Percentiles rank a stretch among this genome's conserved stretches.
Conservation (phyloP, 2,113 vertebrate genomes). For the Chaenocephalus aceratus region DNA sequence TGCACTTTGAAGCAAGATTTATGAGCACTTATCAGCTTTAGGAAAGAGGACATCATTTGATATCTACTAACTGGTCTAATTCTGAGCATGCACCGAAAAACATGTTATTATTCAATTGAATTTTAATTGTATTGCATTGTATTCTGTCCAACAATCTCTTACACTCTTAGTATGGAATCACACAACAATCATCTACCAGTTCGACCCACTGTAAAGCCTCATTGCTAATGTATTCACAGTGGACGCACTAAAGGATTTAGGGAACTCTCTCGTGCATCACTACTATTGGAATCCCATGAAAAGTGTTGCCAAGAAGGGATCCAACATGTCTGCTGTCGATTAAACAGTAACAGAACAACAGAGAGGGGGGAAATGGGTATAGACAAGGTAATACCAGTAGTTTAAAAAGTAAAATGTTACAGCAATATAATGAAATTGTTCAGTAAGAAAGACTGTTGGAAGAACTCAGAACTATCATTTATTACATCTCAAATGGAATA, state of each 20-base stretch:
- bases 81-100: constrained; percentile 2
- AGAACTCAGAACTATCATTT: background rate
- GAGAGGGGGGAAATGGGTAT: background rate
- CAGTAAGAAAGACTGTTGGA: background rate
- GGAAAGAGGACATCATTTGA: constrained; percentile 24
- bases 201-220: constrained; percentile 35
- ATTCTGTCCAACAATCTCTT: constrained; percentile 17
- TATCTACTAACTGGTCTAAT: constrained; percentile 3
- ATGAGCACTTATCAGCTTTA: constrained; percentile 28
- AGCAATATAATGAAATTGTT: constrained; percentile 5
- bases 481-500: too few relatives aligned
- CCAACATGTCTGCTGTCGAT: constrained; percentile 26
- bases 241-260: constrained; percentile 28
- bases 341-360: constrained; percentile 6
- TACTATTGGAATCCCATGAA: constrained; percentile 27
- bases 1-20: constrained; percentile 41
- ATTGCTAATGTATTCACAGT: constrained; percentile 29
- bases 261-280: constrained; percentile 13
- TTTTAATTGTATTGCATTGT: too few relatives aligned
- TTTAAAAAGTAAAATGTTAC: background rate
- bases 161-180: constrained; percentile 27
- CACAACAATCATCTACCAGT: constrained; percentile 35
- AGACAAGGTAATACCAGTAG: background rate
- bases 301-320: constrained; percentile 17
- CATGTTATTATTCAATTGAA: constrained; percentile 4